Evolutionary conservation across 2,888 invertebrate species (phyloP).

Genomic region (Plagodis dolabraria): DNA sequence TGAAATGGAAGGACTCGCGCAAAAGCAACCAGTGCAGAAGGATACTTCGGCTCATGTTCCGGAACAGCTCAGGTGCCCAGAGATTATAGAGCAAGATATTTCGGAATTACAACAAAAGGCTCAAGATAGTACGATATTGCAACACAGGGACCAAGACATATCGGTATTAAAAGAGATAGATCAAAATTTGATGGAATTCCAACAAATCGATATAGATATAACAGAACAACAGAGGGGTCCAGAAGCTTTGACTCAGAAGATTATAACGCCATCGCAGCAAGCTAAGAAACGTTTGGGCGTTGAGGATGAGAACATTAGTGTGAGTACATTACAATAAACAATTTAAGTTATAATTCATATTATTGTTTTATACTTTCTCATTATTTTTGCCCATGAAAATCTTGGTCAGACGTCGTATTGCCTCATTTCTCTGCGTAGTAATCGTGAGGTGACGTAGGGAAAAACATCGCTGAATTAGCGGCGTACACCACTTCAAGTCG

Average conservation of each 20-base stretch:
- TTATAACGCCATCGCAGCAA: constrained; percentile 48
- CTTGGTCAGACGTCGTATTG: too few species aligned
- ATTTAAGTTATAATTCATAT: background rate
- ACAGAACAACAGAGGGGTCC: background rate
- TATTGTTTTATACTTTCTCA: too few species aligned
- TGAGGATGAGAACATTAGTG: constrained; percentile 33
- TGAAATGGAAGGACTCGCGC: too few species aligned
- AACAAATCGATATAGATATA: background rate
- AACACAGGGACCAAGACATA: background rate
- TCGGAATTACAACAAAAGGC: background rate
- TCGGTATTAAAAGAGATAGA: background rate
- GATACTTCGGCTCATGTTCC: too few species aligned
- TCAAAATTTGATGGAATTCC: too few species aligned
- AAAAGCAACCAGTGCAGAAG: too few species aligned
- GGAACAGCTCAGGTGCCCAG: too few species aligned
- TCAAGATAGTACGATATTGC: constrained; percentile 22
- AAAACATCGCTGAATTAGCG: too few species aligned
- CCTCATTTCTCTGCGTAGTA: too few species aligned
- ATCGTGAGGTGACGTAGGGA: too few species aligned
- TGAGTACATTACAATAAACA: constrained; percentile 33
- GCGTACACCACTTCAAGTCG: too few species aligned
- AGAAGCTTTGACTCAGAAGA: constrained; percentile 64
- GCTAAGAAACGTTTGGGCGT: constrained; percentile 44
- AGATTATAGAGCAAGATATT: background rate
- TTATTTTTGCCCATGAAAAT: too few species aligned